These are phyloP conservation scores for Phengaris alcon DNA, from an alignment of 2,888 invertebrate species.

Conservation along the genomic window DNA sequence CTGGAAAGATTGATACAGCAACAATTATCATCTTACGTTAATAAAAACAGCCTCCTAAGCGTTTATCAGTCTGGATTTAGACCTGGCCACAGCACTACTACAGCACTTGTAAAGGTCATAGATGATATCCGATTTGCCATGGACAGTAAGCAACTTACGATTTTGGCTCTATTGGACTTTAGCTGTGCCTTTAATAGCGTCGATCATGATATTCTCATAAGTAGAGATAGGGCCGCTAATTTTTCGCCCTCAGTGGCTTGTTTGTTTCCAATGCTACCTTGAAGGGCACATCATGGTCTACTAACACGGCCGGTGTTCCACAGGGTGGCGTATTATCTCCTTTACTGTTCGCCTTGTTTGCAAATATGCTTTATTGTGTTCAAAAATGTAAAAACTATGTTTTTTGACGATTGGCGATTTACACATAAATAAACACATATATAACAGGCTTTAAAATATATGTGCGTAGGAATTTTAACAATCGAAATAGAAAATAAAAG, in stretches of 20 bases:
- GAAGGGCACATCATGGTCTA: background rate
- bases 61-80: background rate
- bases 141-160: background rate
- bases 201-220: background rate
- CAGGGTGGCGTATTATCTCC: background rate
- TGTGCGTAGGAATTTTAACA: too few relatives aligned
- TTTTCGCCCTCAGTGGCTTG: background rate
- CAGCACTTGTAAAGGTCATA: background rate
- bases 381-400: too few relatives aligned
- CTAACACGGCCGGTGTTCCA: background rate
- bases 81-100: background rate
- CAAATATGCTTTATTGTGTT: too few relatives aligned
- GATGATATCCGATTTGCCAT: background rate
- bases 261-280: background rate
- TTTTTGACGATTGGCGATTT: too few relatives aligned
- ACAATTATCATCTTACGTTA: background rate
- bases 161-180: background rate
- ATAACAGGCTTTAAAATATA: too few relatives aligned
- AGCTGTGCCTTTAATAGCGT: background rate
- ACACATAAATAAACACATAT: too few relatives aligned
- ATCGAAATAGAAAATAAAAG: too few relatives aligned
- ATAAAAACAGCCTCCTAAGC: background rate
- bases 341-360: background rate
- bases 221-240: background rate
- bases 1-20: background rate